Evolutionary conservation across 2,888 invertebrate genomes (phyloP).

Genomic region (Agonopterix alstromeriana): DNA sequence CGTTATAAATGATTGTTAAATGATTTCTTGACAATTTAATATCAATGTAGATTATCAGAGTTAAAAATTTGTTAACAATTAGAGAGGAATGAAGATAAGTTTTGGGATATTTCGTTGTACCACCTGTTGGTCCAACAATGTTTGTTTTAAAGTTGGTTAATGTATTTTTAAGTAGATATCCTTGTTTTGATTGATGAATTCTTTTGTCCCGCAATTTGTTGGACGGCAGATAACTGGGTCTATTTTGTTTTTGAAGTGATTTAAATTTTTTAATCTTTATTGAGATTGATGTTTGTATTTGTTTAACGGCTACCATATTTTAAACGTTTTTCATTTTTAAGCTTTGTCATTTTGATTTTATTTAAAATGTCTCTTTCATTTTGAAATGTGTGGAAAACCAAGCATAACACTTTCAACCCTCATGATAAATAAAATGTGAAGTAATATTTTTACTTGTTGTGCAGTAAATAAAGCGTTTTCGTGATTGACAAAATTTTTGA

Average conservation of each 20-base stretch:
- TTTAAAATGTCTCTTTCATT: too few relatives aligned
- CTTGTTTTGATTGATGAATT: constrained; percentile 68
- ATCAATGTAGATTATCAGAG: constrained; percentile 44
- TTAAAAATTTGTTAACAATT: constrained; percentile 54
- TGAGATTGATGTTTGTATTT: constrained; percentile 48
- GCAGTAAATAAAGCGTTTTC: too few relatives aligned
- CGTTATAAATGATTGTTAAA: constrained; percentile 57
- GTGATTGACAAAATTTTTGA: too few relatives aligned
- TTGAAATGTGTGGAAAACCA: too few relatives aligned
- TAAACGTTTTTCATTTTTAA: not conserved
- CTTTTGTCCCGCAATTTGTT: constrained; percentile 42
- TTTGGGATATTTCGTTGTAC: constrained; percentile 14
- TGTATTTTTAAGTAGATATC: constrained; percentile 68
- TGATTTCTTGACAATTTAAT: constrained; percentile 71
- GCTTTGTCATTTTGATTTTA: too few relatives aligned
- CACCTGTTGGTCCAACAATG: constrained; percentile 21
- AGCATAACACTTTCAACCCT: too few relatives aligned
- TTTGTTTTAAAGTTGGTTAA: constrained; percentile 49
- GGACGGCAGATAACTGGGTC: constrained; percentile 34
- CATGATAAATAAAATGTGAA: too few relatives aligned
- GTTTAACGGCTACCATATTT: constrained; percentile 1
- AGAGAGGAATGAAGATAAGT: constrained; percentile 39
- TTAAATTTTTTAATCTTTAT: constrained; percentile 61
- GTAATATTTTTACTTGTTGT: too few relatives aligned
- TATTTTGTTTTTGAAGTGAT: constrained; percentile 43